phyloP scores from a whole-genome alignment of 2,888 invertebrate genomes.

The Mythimna albipuncta region DNA sequence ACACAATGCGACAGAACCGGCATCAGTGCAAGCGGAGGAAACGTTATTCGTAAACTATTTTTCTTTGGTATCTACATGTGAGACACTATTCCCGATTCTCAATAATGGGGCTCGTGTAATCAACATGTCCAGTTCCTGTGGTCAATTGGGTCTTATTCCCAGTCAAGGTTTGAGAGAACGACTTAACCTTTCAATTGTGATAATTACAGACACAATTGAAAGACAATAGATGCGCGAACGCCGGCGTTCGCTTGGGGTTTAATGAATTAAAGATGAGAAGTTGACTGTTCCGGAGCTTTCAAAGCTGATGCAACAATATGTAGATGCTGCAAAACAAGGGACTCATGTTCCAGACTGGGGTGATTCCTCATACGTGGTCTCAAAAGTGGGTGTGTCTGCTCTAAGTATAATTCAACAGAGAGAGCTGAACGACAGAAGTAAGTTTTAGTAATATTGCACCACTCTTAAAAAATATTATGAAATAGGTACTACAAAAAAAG shows the following conservation, averaged over 20 bases:
- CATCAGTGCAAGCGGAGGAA: slow-evolving; percentile 92
- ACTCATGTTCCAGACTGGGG: slow-evolving; percentile 90
- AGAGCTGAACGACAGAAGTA: slow-evolving; percentile 10
- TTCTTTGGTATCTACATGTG: slow-evolving; percentile 91
- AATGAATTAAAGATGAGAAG: slow-evolving; percentile 86
- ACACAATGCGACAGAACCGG: slow-evolving; percentile 91
- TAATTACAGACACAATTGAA: too few relatives aligned
- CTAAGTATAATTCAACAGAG: slow-evolving; percentile 93
- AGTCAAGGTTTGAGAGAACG: slow-evolving; percentile 86
- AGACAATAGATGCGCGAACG: too few relatives aligned
- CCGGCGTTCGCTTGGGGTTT: too few relatives aligned
- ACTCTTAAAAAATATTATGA: not conserved
- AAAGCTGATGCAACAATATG: slow-evolving; percentile 92
- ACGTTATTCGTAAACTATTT: slow-evolving; percentile 94
- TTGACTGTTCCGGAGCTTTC: slow-evolving; percentile 91
- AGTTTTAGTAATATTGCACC: not conserved
- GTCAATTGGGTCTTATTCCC: slow-evolving; percentile 91
- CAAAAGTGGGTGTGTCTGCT: slow-evolving; percentile 94
- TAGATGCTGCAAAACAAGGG: slow-evolving; percentile 88
- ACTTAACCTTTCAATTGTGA: too few relatives aligned
- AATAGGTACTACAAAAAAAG: too few relatives aligned
- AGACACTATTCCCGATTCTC: slow-evolving; percentile 93
- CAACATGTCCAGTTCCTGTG: slow-evolving; percentile 93
- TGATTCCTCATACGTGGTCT: slow-evolving; percentile 92
- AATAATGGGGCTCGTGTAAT: slow-evolving; percentile 93